Conservation (phyloP, 2,888 invertebrate species). For the Coleophora deauratella region DNA sequence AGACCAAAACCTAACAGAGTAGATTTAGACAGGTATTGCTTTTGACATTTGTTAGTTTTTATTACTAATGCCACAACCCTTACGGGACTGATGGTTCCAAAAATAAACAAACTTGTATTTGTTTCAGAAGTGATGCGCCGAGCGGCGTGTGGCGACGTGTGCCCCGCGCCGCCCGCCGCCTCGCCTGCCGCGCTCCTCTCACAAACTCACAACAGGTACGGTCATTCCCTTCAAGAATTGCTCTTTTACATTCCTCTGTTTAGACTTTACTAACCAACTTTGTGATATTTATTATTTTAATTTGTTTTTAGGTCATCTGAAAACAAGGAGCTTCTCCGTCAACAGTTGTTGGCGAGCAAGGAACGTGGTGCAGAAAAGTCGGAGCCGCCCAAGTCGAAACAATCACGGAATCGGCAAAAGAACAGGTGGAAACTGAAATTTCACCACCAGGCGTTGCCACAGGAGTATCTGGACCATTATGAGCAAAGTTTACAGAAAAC, state of each 20-base stretch:
- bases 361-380: conserved; percentile 44
- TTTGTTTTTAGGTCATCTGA: conserved; percentile 49
- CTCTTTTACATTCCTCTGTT: neutral
- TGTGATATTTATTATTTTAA: no score
- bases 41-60: no score
- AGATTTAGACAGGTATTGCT: no score
- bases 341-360: conserved; percentile 57
- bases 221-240: neutral
- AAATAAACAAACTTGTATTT: conserved; percentile 15
- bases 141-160: conserved; percentile 63
- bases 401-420: conserved; percentile 69
- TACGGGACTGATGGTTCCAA: no score
- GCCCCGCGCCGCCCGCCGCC: conserved; percentile 43
- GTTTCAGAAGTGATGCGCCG: conserved; percentile 72
- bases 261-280: neutral
- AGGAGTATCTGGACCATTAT: conserved; percentile 86
- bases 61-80: no score
- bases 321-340: conserved; percentile 61
- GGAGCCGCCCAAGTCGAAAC: conserved; percentile 48
- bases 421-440: conserved; percentile 84
- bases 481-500: conserved; percentile 79
- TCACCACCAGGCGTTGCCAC: conserved; percentile 85
- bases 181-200: conserved; percentile 19
- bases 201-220: conserved; percentile 13
- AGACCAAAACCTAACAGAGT: no score